A percentile compares a stretch with the other conserved stretches of the same genome.
Evolutionary conservation across 1,140 invertebrate genomes (phyloP).

Genomic region (Stenopsyche tienmushanensis): DNA sequence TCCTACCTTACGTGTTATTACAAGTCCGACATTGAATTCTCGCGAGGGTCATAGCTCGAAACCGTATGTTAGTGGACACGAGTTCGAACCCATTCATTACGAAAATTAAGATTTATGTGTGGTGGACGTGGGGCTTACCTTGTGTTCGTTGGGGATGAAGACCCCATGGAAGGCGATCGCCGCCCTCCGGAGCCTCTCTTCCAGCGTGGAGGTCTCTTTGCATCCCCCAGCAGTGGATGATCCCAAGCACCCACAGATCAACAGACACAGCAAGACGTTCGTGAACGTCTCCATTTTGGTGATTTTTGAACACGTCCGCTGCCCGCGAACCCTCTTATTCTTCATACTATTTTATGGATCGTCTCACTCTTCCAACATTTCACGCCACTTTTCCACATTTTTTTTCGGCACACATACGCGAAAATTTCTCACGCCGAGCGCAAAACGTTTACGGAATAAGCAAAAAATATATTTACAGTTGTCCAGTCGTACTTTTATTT

Average conservation of each 20-base stretch:
- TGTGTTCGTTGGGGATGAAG: slow-evolving; percentile 37
- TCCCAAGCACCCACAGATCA: slow-evolving; percentile 19
- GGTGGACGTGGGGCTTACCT: too few relatives aligned
- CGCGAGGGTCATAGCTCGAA: background rate
- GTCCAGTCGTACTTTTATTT: too few relatives aligned
- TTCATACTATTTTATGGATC: background rate
- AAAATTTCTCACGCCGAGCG: background rate
- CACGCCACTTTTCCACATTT: background rate
- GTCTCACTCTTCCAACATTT: background rate
- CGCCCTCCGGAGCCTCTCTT: slow-evolving; percentile 35
- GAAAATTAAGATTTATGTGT: background rate
- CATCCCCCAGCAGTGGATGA: slow-evolving; percentile 6
- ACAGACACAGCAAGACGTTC: slow-evolving; percentile 17
- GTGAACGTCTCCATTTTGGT: slow-evolving; percentile 22
- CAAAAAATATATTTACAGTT: too few relatives aligned
- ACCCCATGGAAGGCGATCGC: slow-evolving; percentile 38
- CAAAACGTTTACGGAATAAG: background rate
- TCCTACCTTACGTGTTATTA: too few relatives aligned
- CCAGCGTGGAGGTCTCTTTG: slow-evolving; percentile 27
- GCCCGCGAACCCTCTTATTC: background rate
- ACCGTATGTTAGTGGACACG: background rate
- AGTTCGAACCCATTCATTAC: background rate
- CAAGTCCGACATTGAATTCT: background rate
- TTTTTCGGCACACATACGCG: background rate
- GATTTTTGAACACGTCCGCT: background rate